Conservation (phyloP, 2,113 vertebrate genomes). For the Podocnemis expansa region DNA sequence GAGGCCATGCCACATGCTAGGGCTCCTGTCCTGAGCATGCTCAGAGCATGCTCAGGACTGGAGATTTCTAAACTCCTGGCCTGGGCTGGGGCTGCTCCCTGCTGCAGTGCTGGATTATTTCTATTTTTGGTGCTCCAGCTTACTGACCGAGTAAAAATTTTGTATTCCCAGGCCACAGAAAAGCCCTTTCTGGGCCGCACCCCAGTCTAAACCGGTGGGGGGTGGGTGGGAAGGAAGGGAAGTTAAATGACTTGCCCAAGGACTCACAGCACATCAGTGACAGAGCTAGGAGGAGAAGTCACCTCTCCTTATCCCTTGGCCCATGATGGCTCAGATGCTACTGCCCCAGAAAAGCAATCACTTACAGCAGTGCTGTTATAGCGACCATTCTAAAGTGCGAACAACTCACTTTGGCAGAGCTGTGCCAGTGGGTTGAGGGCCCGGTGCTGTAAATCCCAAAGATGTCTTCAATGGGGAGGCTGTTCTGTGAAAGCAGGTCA, state of each 20-base stretch:
- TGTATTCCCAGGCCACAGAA: no score
- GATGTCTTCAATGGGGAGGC: conserved; percentile 84
- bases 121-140: no score
- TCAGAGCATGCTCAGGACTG: no score
- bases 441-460: conserved; percentile 83
- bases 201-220: no score
- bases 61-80: no score
- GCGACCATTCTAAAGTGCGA: background rate
- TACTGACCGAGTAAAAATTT: no score
- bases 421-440: conserved; percentile 62
- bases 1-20: no score
- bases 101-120: no score
- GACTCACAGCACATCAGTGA: background rate
- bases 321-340: background rate
- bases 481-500: conserved; percentile 77
- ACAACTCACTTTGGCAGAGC: conserved; percentile 68
- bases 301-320: background rate
- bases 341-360: no score
- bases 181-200: no score
- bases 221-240: background rate
- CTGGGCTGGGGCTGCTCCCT: no score
- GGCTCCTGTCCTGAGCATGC: no score
- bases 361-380: background rate
- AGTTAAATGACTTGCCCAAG: background rate
- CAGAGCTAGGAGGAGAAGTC: background rate